Conservation (phyloP, 2,888 invertebrate genomes). For the Epirrita christyi region DNA sequence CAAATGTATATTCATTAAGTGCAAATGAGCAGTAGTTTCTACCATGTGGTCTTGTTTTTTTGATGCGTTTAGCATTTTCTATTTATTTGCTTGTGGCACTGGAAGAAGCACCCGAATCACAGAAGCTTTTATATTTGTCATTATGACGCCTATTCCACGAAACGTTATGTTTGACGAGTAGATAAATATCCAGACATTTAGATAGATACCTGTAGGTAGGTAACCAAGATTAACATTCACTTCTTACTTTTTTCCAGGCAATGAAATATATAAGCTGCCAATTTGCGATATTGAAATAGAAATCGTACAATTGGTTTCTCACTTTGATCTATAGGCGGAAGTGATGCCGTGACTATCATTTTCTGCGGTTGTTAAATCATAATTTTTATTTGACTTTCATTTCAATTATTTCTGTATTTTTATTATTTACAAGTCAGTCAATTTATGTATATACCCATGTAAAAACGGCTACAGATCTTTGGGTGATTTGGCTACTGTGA, state of each 20-base stretch:
- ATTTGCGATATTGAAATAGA: conserved; percentile 9
- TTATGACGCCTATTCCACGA: too few relatives aligned
- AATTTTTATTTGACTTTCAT: conserved; percentile 14
- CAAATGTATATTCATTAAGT: conserved; percentile 3
- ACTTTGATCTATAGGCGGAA: conserved; percentile 7
- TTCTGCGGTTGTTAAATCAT: conserved; percentile 6
- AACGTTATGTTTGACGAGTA: too few relatives aligned
- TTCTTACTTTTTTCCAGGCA: neutral
- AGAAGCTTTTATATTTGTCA: too few relatives aligned
- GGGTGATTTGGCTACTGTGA: too few relatives aligned
- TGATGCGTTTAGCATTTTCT: too few relatives aligned
- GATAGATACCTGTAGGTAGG: too few relatives aligned
- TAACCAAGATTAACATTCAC: too few relatives aligned
- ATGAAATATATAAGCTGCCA: neutral
- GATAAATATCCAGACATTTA: too few relatives aligned
- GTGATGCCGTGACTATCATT: conserved; percentile 13
- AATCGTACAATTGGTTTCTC: conserved; percentile 27
- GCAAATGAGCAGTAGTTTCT: neutral
- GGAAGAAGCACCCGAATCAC: too few relatives aligned
- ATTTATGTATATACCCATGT: too few relatives aligned
- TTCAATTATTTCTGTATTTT: neutral
- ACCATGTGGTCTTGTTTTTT: neutral
- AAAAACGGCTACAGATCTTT: too few relatives aligned
- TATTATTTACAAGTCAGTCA: neutral
- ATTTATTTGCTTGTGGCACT: too few relatives aligned